Evolutionary conservation across 2,888 invertebrate genomes (phyloP).

Genomic region (Psylliodes chrysocephalus): DNA sequence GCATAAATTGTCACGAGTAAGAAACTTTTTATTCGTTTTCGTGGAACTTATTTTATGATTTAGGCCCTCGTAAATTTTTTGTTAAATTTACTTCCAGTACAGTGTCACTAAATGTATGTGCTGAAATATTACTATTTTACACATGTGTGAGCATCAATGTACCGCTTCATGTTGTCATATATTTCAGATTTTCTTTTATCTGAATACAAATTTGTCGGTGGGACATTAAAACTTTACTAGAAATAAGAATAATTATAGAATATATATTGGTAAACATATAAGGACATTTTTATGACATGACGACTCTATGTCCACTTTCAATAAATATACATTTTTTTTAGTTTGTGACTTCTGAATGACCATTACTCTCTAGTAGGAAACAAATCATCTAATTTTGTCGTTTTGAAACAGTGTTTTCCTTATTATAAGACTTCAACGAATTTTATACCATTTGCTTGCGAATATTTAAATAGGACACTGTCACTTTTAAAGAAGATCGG

Average conservation of each 20-base stretch:
- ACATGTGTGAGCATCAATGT: constrained; percentile 47
- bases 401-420: no score
- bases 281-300: no score
- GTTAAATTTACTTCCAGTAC: constrained; percentile 42
- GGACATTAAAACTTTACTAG: neutral
- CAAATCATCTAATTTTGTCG: no score
- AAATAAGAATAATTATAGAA: neutral
- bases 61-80: constrained; percentile 41
- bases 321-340: no score
- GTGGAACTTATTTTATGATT: constrained; percentile 39
- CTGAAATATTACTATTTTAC: constrained; percentile 49
- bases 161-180: constrained; percentile 7
- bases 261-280: neutral
- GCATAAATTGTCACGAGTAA: constrained; percentile 20
- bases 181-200: constrained; percentile 5
- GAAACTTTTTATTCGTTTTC: constrained; percentile 27
- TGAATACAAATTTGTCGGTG: neutral
- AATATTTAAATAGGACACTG: no score
- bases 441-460: no score
- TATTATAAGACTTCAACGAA: no score
- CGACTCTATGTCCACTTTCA: no score
- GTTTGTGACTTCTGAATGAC: no score
- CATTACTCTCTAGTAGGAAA: no score
- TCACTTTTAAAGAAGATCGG: no score
- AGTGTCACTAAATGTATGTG: constrained; percentile 51